These are phyloP conservation scores for Cerastis leucographa DNA, from an alignment of 2,888 invertebrate genomes.

Conservation along the genomic window DNA sequence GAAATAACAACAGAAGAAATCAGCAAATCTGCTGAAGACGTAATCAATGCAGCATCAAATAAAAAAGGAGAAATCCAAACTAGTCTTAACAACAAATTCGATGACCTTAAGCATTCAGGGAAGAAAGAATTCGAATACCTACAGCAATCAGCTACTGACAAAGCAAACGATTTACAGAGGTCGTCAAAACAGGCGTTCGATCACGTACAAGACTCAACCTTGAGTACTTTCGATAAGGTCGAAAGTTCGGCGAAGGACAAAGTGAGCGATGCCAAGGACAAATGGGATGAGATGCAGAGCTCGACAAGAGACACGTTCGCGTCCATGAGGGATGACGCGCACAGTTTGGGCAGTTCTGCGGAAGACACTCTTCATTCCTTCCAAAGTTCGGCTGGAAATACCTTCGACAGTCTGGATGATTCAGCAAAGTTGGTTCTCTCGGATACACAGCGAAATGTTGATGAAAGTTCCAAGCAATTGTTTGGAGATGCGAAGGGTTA, in stretches of 20 bases:
- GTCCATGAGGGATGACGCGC: conserved; percentile 83
- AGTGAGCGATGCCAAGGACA: conserved; percentile 81
- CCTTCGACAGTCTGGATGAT: conserved; percentile 87
- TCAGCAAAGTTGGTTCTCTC: conserved; percentile 81
- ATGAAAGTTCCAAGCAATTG: conserved; percentile 78
- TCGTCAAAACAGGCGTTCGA: conserved; percentile 83
- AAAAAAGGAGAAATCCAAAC: conserved; percentile 80
- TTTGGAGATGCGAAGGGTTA: conserved; percentile 82
- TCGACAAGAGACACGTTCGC: conserved; percentile 87
- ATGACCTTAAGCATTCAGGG: conserved; percentile 70
- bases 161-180: conserved; percentile 73
- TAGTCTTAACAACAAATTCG: conserved; percentile 74
- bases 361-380: conserved; percentile 88
- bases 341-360: conserved; percentile 83
- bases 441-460: conserved; percentile 73
- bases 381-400: conserved; percentile 88
- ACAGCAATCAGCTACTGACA: conserved; percentile 74
- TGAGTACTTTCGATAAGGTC: conserved; percentile 87
- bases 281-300: conserved; percentile 86
- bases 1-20: conserved; percentile 87
- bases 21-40: conserved; percentile 84
- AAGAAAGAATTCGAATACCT: conserved; percentile 76
- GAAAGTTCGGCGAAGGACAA: conserved; percentile 88
- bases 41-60: conserved; percentile 80
- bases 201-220: conserved; percentile 85